These are phyloP conservation scores for Ceyx margarethae DNA, from an alignment of 2,113 vertebrate genomes.

Conservation along the genomic window DNA sequence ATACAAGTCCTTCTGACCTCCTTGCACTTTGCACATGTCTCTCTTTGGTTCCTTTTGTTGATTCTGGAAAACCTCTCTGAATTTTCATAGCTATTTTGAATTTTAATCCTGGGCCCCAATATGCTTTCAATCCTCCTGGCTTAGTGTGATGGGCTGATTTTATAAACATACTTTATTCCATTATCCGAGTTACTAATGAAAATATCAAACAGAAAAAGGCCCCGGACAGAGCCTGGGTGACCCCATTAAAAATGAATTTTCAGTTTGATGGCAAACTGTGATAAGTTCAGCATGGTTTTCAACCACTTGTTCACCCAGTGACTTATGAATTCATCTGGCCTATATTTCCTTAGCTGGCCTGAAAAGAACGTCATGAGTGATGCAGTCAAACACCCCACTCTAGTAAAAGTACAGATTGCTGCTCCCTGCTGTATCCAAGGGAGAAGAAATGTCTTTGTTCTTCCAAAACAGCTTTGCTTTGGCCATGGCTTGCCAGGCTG, in stretches of 20 bases:
- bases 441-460: neutral
- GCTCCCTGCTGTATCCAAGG: neutral
- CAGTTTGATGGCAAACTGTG: neutral
- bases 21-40: neutral
- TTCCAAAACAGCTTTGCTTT: neutral
- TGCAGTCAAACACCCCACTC: neutral
- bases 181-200: conserved; percentile 26
- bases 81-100: conserved; percentile 37
- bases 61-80: conserved; percentile 11
- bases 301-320: neutral
- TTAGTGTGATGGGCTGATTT: neutral
- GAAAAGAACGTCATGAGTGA: neutral
- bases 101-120: conserved; percentile 46
- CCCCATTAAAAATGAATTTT: conserved; percentile 14
- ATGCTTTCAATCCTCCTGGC: conserved; percentile 38
- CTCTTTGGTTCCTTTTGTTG: conserved; percentile 41
- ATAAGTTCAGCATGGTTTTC: conserved; percentile 8
- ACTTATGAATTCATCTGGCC: neutral
- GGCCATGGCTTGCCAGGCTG: neutral
- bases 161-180: conserved; percentile 31
- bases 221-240: neutral
- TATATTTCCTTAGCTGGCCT: neutral
- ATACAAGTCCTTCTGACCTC: neutral
- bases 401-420: neutral
- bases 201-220: conserved; percentile 44